Conservation (phyloP, 1,140 invertebrate genomes). For the Lineus longissimus region DNA sequence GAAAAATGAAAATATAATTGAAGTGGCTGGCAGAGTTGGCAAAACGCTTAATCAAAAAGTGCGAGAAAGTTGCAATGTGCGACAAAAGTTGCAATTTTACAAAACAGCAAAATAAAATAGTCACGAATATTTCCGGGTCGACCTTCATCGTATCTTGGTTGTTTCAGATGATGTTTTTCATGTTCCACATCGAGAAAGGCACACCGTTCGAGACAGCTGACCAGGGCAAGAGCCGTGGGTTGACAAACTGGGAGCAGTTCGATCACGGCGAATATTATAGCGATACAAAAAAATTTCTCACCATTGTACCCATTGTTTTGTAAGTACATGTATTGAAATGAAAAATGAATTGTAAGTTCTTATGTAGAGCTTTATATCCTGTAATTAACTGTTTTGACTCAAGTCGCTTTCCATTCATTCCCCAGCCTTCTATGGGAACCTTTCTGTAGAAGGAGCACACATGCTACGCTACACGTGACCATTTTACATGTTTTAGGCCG, state of each 20-base stretch:
- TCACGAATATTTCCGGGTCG: too few species aligned
- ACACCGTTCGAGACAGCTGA: conserved; percentile 68
- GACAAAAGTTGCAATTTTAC: too few species aligned
- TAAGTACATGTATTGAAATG: conserved; percentile 56
- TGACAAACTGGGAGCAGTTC: conserved; percentile 74
- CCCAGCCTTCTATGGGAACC: neutral
- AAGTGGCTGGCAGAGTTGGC: too few species aligned
- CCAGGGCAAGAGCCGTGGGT: conserved; percentile 61
- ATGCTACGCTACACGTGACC: too few species aligned
- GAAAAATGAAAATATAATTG: too few species aligned
- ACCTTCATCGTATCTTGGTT: conserved; percentile 26
- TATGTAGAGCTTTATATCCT: neutral
- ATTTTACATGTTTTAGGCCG: too few species aligned
- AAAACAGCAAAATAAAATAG: too few species aligned
- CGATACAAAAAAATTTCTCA: conserved; percentile 66
- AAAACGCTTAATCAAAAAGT: too few species aligned
- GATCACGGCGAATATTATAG: conserved; percentile 70
- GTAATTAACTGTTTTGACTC: conserved; percentile 14
- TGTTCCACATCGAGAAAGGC: conserved; percentile 68
- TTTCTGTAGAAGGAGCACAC: too few species aligned
- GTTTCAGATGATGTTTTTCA: conserved; percentile 62
- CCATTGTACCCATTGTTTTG: conserved; percentile 63
- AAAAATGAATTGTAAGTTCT: neutral
- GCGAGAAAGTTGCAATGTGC: too few species aligned
- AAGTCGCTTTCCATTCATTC: neutral